Base-by-base conservation (phyloP, 2,797 vertebrate genomes). In the Myotis myotis region DNA sequence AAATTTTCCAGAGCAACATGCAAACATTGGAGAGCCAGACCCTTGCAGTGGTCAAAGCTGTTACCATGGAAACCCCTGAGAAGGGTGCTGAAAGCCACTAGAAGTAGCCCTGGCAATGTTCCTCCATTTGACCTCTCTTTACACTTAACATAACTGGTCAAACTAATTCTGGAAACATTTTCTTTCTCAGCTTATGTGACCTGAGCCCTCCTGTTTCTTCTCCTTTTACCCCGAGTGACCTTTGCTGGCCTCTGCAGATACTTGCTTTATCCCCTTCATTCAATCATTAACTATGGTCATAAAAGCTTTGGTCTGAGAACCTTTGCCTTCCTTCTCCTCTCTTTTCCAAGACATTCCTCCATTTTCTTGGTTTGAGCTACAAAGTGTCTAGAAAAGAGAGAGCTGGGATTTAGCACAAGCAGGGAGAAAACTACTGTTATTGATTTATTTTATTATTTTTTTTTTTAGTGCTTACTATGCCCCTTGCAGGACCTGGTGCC, bases 61-160 rank as follows among this genome's bases (percentile, higher is more conserved):
- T 94, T 87, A 49, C 84, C 68, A 51, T 71, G 74, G 93, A 72
- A 72, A 94, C 47, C 13, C 30, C 38, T 12, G 44, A 85, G 55
- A 2, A 74, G 20, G 51, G 16, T 16, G 12, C 53, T 20, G 51
- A 78, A 68, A 30, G 68, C n/a, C 41, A 25, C 72, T 8, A 16
- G 83, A 80, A 74, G 23, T 47, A 51, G n/a, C 30, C 44, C 33
- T 41, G 8, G 60, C 1, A 28, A 41, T 53, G 2, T 55, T 44
- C 44, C 66, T 60, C 82, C 20, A 4, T 82, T 9, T 33, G 38
- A 68, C 36, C 55, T 82, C 81, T 60, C 15, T 28, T 49, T 70
- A 33, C 22, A 28, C 55, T 51, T 44, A 74, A 85, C 75, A 16
- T 68, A 85, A n/a, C 3, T 36, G 15, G 49, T 71, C 51, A 36